Conservation (phyloP, 1,140 invertebrate genomes). For the Neodiprion virginianus region DNA sequence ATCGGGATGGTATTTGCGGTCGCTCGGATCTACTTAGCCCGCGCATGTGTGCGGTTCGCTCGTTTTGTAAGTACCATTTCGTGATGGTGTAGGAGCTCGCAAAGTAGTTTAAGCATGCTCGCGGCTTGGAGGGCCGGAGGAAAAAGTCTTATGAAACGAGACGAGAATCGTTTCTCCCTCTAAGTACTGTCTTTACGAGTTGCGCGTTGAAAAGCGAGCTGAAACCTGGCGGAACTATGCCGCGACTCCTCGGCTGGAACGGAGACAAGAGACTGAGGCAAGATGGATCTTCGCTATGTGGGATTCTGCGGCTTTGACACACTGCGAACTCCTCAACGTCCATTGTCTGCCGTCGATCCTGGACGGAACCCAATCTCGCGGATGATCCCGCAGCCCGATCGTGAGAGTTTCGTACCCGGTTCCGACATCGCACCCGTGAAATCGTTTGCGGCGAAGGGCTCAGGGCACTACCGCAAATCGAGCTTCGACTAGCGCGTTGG, state of each 20-base stretch:
- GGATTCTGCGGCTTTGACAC: no score
- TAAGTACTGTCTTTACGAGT: not conserved
- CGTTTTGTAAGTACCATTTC: not conserved
- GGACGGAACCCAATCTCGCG: not conserved
- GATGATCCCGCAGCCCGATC: not conserved
- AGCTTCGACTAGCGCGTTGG: not conserved
- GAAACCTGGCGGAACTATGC: not conserved
- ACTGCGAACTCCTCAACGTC: not conserved
- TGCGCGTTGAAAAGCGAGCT: not conserved
- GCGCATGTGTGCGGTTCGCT: not conserved
- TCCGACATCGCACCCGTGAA: no score
- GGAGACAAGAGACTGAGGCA: not conserved
- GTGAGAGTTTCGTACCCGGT: not conserved
- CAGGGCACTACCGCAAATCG: no score
- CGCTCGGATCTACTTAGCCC: constrained; percentile 6
- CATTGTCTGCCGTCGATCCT: not conserved
- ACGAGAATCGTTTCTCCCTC: not conserved
- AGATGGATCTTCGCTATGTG: no score
- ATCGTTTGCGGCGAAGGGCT: no score
- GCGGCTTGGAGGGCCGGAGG: not conserved
- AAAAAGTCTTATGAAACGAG: constrained; percentile 3
- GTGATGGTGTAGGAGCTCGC: not conserved
- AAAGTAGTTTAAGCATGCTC: not conserved
- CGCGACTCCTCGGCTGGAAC: not conserved
- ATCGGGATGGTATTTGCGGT: constrained; percentile 5